Percentiles rank a stretch among this genome's conserved stretches.
Conservation (phyloP, 2,797 vertebrate species). For the Peromyscus aztecus region DNA sequence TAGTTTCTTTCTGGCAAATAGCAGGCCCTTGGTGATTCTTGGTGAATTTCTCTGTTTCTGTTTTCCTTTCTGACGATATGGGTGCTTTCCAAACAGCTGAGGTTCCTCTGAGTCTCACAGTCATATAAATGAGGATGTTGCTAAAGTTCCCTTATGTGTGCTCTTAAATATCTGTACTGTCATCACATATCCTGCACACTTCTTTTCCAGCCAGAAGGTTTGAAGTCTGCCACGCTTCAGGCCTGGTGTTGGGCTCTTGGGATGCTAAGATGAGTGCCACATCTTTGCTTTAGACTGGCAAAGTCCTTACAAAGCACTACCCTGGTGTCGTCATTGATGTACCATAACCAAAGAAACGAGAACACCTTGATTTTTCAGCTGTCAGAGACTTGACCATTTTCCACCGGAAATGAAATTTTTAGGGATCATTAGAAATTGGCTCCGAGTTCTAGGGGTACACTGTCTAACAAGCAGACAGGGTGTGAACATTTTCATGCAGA, state of each 20-base stretch:
- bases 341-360: not conserved
- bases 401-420: not conserved
- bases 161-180: not conserved
- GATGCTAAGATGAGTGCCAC: not conserved
- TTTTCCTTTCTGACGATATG: not conserved
- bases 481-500: not conserved
- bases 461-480: not conserved
- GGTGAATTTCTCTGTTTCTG: not conserved
- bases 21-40: not conserved
- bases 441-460: not conserved
- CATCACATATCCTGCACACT: not conserved
- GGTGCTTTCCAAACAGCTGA: constrained; percentile 14
- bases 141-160: not conserved
- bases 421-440: not conserved
- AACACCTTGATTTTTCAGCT: not conserved
- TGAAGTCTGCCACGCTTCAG: not conserved
- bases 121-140: not conserved
- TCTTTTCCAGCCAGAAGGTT: not conserved
- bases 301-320: not conserved
- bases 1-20: not conserved
- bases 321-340: not conserved
- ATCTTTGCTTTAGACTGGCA: not conserved
- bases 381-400: not conserved
- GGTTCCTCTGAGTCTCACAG: not conserved
- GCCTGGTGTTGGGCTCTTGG: not conserved